Evolutionary conservation across 2,888 invertebrate genomes (phyloP), one percentile per base, ranked within the genome.

Genomic region (Oeneis ivallda): DNA sequence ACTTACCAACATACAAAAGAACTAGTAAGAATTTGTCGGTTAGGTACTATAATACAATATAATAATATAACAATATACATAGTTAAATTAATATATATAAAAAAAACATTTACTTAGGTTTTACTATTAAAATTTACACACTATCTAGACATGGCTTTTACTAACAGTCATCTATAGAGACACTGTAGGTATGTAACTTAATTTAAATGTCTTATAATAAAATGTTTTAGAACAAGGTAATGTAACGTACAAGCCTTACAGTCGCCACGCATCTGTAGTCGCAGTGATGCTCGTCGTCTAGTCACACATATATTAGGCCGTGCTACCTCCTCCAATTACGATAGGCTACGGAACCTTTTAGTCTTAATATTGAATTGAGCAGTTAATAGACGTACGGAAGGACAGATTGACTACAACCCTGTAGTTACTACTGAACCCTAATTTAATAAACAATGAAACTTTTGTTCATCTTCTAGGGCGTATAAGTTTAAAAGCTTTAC

Each of bases 291-390:
- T 67, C 57, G 59, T 67, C 57, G 59, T 64, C 66, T 67, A 70
- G 65, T 72, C 73, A 68, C 70, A 73, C 72, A 74, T 69, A 72
- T 62, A 74, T 85, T 86, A 86, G 88, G 86, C 87, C 87, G 82
- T 80, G 80, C 79, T 77, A 67, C 72, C 74, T 77, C 80, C 77
- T 82, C 80, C 83, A 79, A 79, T 78, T 78, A 81, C 83, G 83
- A 79, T 79, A 79, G 79, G 78, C 82, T 82, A 81, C 75, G 78
- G 79, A 80, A 80, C 79, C 79, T 70, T 76, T 80, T 83, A 87
- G 76, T 82, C 83, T 86, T 87, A 86, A 81, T 79, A 83, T 77
- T 86, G 83, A 88, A 88, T 90, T 90, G 89, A 89, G 89, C 89
- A 89, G 85, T 84, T 82, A 81, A 81, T 79, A 86, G 81, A 85